These are phyloP conservation scores for Hyperoplus immaculatus DNA, from an alignment of 2,797 vertebrate species.

Conservation along the genomic window DNA sequence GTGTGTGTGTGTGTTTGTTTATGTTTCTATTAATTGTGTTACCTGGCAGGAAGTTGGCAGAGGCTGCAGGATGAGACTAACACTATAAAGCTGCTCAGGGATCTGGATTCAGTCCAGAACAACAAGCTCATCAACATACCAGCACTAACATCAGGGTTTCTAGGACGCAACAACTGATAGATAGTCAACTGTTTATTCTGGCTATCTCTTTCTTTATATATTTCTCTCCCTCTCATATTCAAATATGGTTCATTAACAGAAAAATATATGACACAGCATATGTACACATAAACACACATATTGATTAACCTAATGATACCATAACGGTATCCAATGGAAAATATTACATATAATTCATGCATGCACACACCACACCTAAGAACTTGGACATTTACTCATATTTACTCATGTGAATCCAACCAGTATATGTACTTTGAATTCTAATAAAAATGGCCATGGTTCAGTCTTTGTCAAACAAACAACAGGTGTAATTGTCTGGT, in stretches of 20 bases:
- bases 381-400: background rate
- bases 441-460: background rate
- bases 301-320: background rate
- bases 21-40: slow-evolving; percentile 25
- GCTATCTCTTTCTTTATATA: background rate
- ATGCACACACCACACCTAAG: background rate
- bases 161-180: slow-evolving; percentile 20
- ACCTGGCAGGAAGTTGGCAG: slow-evolving; percentile 46
- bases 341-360: background rate
- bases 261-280: background rate
- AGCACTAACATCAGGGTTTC: slow-evolving; percentile 26
- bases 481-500: background rate
- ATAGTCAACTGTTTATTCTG: slow-evolving; percentile 9
- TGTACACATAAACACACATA: background rate
- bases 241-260: background rate
- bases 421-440: background rate
- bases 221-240: background rate
- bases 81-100: slow-evolving; percentile 55
- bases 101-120: slow-evolving; percentile 59
- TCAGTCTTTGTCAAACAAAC: background rate
- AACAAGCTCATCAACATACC: slow-evolving; percentile 47
- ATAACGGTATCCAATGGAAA: too few species aligned
- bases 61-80: slow-evolving; percentile 34
- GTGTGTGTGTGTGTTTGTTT: slow-evolving; percentile 8
- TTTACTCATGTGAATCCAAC: background rate